Base-by-base conservation (phyloP, 92 coral and sea anemone genomes). In the Montipora capitata region DNA sequence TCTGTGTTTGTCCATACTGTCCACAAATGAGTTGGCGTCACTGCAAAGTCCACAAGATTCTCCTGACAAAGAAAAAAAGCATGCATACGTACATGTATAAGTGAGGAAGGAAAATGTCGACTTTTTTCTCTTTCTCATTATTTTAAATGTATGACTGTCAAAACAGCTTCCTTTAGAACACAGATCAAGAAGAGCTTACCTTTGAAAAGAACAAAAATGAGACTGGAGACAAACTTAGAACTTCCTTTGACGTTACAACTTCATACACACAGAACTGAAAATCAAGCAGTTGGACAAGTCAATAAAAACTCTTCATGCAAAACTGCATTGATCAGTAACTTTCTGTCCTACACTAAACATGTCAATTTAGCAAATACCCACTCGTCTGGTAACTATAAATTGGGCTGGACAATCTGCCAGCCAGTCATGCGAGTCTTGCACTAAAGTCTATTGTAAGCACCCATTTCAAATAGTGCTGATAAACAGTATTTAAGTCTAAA, bases 241-340 rank as follows among this genome's bases (percentile, higher is more conserved):
- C 86, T 41, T 89, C 76, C 71, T 77, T 86, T 18, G 92, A 74
- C 44, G 90, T 75, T 52, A 96, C 84, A 7, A 92, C 98, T 81
- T 96, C 98, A 87, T 97, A 97, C 14, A 97, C 87, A 79, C 95
- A 94, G 85, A 97, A 97, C 99, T 97, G 71, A 15, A 59, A 91
- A 35, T 27, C 45, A 35, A 74, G 51, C 7, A 35, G 15, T 20
- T 9, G 44, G 7, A 20, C 4, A 20, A 67, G 6, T 63, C n/a
- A 61, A 5, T 61, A 3, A 16, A 17, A 5, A 54, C 1, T 27
- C 35, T 27, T 27, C 35, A 27, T 27, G 35, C 35, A 27, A 27
- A 27, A 27, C 35, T 27, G 35, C 35, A 27, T 27, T 27, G 35
- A 27, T 27, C 35, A 1, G 35, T 27, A 27, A 27, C 35, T 27